These are phyloP conservation scores for Scolopax bukidnonensis DNA, from an alignment of 2,797 vertebrate genomes.

Conservation along the genomic window DNA sequence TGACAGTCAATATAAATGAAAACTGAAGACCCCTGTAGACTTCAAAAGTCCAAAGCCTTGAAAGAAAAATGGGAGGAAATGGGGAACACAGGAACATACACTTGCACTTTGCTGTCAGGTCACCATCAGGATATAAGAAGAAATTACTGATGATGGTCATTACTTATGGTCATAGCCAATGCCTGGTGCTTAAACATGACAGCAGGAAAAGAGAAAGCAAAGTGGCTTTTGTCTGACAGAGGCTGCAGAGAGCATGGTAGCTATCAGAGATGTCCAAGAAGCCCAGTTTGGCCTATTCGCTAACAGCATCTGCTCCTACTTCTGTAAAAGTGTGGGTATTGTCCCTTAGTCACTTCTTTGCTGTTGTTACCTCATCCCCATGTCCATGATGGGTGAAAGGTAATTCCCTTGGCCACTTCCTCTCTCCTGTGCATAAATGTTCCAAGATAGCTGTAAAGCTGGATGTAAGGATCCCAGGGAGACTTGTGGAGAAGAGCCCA, in stretches of 20 bases:
- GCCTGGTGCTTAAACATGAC: background rate
- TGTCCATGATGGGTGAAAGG: background rate
- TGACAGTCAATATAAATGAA: background rate
- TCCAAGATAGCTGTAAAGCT: background rate
- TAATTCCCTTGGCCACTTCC: background rate
- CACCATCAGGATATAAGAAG: background rate
- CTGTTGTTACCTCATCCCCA: background rate
- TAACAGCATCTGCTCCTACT: background rate
- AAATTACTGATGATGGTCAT: background rate
- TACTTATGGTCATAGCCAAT: background rate
- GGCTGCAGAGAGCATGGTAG: background rate
- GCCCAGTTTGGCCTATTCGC: background rate
- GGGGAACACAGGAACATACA: background rate
- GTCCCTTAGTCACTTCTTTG: background rate
- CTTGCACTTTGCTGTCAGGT: background rate
- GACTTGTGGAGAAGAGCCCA: background rate
- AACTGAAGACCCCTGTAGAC: background rate
- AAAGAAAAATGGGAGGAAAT: background rate
- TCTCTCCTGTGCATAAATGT: background rate
- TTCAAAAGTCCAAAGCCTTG: background rate
- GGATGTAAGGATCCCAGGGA: background rate
- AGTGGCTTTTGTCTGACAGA: background rate
- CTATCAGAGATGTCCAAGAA: background rate
- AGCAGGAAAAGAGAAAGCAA: background rate
- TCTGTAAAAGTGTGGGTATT: background rate